These are phyloP conservation scores for Phenacoccus solenopsis DNA, from an alignment of 1,140 invertebrate species.

Conservation along the genomic window DNA sequence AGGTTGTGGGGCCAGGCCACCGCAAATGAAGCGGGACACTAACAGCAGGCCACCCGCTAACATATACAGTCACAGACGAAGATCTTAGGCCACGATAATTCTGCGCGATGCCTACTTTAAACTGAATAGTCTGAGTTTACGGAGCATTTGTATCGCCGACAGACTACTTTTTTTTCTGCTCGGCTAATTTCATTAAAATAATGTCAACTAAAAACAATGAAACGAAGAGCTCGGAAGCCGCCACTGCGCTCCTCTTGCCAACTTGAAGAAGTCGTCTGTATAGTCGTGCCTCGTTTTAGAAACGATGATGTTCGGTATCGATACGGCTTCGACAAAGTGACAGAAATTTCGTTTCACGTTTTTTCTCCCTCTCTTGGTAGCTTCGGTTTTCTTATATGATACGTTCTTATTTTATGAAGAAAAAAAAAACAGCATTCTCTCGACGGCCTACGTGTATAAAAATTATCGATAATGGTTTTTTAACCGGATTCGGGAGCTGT, in stretches of 20 bases:
- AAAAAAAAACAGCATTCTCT: too few relatives aligned
- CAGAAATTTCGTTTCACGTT: conserved; percentile 9
- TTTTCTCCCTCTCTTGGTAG: neutral
- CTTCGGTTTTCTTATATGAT: too few relatives aligned
- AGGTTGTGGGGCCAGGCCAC: conserved; percentile 14
- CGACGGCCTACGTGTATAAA: neutral
- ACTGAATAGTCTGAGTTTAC: neutral
- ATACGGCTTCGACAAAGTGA: conserved; percentile 10
- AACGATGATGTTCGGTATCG: neutral
- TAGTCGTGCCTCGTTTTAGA: neutral
- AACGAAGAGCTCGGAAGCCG: conserved; percentile 1
- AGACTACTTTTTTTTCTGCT: conserved; percentile 5
- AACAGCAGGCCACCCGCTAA: conserved; percentile 13
- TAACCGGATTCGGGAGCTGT: neutral
- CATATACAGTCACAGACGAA: conserved; percentile 14
- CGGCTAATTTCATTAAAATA: conserved; percentile 9
- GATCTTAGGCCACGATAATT: conserved; percentile 14
- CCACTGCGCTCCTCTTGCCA: neutral
- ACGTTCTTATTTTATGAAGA: too few relatives aligned
- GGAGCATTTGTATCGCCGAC: neutral
- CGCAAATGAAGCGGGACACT: conserved; percentile 16
- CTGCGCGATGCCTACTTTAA: neutral
- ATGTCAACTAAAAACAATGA: conserved; percentile 5
- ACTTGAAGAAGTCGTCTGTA: neutral
- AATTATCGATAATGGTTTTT: neutral